Conservation (phyloP, 1,140 invertebrate species). For the Penaeus vannamei region DNA sequence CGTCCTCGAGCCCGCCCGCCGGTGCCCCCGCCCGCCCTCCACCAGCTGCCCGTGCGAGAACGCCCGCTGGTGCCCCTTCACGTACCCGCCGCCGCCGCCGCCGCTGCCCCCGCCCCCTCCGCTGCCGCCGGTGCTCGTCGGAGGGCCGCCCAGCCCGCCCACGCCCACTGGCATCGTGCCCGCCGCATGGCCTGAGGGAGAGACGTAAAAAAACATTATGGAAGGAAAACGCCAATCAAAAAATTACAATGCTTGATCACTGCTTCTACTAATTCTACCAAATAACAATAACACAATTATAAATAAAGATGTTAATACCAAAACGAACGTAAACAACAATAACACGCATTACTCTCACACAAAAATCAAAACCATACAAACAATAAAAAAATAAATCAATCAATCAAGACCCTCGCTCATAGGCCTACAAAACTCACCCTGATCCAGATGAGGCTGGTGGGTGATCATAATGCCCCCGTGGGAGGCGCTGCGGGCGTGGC, state of each 20-base stretch:
- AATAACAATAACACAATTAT: too few species aligned
- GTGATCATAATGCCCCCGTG: conserved; percentile 62
- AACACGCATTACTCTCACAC: too few species aligned
- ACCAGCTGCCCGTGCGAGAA: conserved; percentile 88
- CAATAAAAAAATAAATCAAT: too few species aligned
- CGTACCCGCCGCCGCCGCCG: not conserved
- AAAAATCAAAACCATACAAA: too few species aligned
- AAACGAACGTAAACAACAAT: too few species aligned
- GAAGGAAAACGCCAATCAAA: too few species aligned
- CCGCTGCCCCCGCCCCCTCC: not conserved
- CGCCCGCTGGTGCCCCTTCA: conserved; percentile 83
- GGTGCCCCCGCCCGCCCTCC: conserved; percentile 78
- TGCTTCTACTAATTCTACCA: too few species aligned
- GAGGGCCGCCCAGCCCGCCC: not conserved
- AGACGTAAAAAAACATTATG: not conserved
- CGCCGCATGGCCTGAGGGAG: not conserved
- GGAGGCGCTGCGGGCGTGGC: conserved; percentile 61
- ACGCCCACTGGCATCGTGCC: conserved; percentile 24
- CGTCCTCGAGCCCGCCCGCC: conserved; percentile 85
- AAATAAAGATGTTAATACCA: too few species aligned
- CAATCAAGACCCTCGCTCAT: not conserved
- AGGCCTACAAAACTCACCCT: conserved; percentile 16
- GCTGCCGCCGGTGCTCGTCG: conserved; percentile 5
- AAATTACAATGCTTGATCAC: too few species aligned
- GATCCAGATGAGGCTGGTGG: not conserved